Evolutionary conservation across 2,797 vertebrate genomes (phyloP), one percentile per base, ranked within the genome.

Genomic region (Chrysocyon brachyurus): DNA sequence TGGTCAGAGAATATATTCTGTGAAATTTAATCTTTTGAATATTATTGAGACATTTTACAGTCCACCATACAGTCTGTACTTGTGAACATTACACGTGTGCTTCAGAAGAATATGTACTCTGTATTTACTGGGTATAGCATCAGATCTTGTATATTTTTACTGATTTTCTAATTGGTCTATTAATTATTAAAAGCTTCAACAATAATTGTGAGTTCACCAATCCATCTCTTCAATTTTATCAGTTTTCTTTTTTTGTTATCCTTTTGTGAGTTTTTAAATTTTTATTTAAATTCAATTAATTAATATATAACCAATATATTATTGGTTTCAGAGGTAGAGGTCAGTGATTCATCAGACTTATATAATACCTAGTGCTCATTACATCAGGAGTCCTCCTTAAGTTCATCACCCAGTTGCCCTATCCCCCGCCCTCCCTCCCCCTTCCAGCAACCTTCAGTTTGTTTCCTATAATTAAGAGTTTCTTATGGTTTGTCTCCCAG

Each of bases 101-200:
- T 88, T 88, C 46, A 33, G 52, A 73, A 88, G n/a, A 70, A 56
- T 89, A 63, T 46, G 54, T 19, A 63, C 19, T 82, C 56, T 73
- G 31, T 40, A 49, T 54, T 19, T 94, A 10, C 56, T 72, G 66
- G 24, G 40, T n/a, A 4, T 70, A 46, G 28, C 36, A 82, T 49
- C 70, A 66, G 85, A 72, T 56, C 24, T 83, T 70, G 31, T 72
- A 54, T 22, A 40, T 59, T 85, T 75, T 92, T 56, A 75, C 40
- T 82, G 26, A 88, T 73, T 88, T 82, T 88, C 16, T 73, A 82
- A 81, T 26, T 82, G 46, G 72, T 93, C 77, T 72, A 73, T 40
- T 92, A 63, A 61, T 72, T 72, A 82, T 56, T 73, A 31, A 84
- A 54, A 63, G 63, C n/a, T 85, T 70, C 82, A 91, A 82, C 26